A percentile compares a stretch with the other conserved stretches of the same genome.
These are phyloP conservation scores for Oscheius myriophilus DNA, from an alignment of 2,888 invertebrate genomes.

Conservation along the genomic window DNA sequence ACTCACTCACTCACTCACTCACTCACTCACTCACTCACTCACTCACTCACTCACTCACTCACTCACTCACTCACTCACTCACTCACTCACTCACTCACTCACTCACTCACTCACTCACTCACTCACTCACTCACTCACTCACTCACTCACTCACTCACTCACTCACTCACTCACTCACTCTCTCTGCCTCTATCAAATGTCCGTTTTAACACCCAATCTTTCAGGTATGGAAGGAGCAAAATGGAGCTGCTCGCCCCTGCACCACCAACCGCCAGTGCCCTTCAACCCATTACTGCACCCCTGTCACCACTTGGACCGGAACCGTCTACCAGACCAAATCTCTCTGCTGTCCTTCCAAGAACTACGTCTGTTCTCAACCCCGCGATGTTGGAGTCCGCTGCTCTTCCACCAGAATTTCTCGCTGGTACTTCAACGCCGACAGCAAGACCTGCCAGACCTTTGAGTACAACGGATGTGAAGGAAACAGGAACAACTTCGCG, in stretches of 20 bases:
- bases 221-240: slow-evolving; percentile 68
- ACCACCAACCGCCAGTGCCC: slow-evolving; percentile 68
- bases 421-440: slow-evolving; percentile 69
- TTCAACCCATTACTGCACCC: slow-evolving; percentile 69
- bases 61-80: too few relatives aligned
- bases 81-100: too few relatives aligned
- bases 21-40: too few relatives aligned
- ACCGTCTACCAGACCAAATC: slow-evolving; percentile 69
- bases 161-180: too few relatives aligned
- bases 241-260: slow-evolving; percentile 66
- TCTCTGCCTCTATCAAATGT: background rate
- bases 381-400: slow-evolving; percentile 67
- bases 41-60: too few relatives aligned
- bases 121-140: too few relatives aligned
- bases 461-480: slow-evolving; percentile 70
- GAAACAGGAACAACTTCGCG: slow-evolving; percentile 70
- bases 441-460: slow-evolving; percentile 68
- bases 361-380: slow-evolving; percentile 68
- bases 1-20: too few relatives aligned
- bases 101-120: too few relatives aligned
- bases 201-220: background rate
- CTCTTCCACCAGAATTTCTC: slow-evolving; percentile 56
- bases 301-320: slow-evolving; percentile 67
- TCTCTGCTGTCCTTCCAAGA: slow-evolving; percentile 69
- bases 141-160: too few relatives aligned